Evolutionary conservation across 2,888 invertebrate species (phyloP).

Genomic region (Bugula neritina): DNA sequence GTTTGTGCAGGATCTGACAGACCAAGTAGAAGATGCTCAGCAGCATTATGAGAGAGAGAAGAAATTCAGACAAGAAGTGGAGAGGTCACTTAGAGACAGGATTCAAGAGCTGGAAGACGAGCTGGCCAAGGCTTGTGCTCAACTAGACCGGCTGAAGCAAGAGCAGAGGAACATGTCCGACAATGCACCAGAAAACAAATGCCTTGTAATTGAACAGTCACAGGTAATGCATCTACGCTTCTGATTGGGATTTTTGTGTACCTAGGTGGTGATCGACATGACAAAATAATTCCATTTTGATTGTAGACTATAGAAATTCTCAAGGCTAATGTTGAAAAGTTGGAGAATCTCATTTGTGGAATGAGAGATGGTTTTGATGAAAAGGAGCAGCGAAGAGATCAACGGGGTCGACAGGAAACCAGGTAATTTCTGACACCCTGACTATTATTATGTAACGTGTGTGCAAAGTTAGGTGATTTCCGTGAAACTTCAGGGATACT

Average conservation of each 20-base stretch:
- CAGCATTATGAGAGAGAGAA: slow-evolving; percentile 59
- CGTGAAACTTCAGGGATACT: not conserved
- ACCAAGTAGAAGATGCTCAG: slow-evolving; percentile 54
- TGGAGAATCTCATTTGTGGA: slow-evolving; percentile 33
- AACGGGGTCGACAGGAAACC: slow-evolving; percentile 19
- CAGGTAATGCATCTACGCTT: no score
- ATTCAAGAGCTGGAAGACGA: not conserved
- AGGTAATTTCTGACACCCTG: not conserved
- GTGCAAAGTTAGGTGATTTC: no score
- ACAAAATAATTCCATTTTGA: no score
- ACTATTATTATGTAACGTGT: not conserved
- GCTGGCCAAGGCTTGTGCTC: not conserved
- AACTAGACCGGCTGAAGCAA: not conserved
- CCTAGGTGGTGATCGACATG: no score
- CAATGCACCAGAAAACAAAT: slow-evolving; percentile 1
- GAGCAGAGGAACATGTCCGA: not conserved
- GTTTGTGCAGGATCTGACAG: slow-evolving; percentile 30
- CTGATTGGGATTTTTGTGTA: no score
- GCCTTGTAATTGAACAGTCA: slow-evolving; percentile 10
- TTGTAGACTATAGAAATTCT: slow-evolving; percentile 44
- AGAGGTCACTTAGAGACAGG: slow-evolving; percentile 6
- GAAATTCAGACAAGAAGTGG: slow-evolving; percentile 35
- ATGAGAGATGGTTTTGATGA: slow-evolving; percentile 32
- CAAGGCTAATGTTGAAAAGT: slow-evolving; percentile 38
- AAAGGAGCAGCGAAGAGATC: slow-evolving; percentile 9